A percentile compares a stretch with the other conserved stretches of the same genome.
phyloP scores from a whole-genome alignment of 2,113 vertebrate genomes.

The Gallinago jamesoni region DNA sequence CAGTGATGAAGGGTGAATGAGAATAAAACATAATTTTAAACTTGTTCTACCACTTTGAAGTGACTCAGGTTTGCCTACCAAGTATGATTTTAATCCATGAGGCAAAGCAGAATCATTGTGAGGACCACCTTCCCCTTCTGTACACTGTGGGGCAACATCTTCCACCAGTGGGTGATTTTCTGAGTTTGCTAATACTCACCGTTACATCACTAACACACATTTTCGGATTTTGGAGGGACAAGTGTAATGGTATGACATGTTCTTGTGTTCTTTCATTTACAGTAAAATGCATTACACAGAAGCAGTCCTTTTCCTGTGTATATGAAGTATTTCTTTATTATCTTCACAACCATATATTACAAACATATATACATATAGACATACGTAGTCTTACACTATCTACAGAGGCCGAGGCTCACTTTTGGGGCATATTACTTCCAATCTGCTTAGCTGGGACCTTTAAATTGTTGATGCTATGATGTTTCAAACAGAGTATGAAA shows the following conservation, averaged over 20 bases:
- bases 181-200: neutral
- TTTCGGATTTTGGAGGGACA: neutral
- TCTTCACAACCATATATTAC: neutral
- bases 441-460: neutral
- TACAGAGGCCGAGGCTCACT: neutral
- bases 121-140: neutral
- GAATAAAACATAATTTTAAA: neutral
- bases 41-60: neutral
- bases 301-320: neutral
- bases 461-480: neutral
- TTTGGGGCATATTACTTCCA: neutral
- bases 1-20: neutral
- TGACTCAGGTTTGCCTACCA: neutral
- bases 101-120: neutral
- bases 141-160: neutral
- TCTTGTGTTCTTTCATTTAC: neutral
- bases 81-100: neutral
- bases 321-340: neutral
- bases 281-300: neutral
- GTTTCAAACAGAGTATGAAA: neutral
- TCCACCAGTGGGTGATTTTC: neutral
- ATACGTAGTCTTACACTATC: neutral
- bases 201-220: neutral
- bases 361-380: neutral
- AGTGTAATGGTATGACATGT: neutral